A percentile compares a stretch with the other conserved stretches of the same genome.
phyloP scores from a whole-genome alignment of 2,113 vertebrate genomes.

The Microtus richardsoni region DNA sequence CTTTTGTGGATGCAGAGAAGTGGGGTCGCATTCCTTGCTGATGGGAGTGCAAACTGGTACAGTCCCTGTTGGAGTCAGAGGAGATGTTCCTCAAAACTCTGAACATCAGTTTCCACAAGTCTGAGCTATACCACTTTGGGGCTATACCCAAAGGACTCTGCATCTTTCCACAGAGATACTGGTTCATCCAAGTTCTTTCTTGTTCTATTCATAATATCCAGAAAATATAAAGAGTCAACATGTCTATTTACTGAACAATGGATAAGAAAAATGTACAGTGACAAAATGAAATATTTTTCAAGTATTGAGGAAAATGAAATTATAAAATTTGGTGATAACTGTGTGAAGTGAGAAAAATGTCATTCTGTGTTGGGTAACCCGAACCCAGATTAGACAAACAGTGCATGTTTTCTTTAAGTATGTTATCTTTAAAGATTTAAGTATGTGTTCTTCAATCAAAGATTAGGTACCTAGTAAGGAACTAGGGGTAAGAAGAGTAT shows the following conservation, averaged over 20 bases:
- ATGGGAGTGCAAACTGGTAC: background rate
- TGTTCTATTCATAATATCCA: background rate
- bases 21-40: background rate
- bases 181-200: background rate
- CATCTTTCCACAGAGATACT: background rate
- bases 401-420: background rate
- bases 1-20: background rate
- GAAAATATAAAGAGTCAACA: background rate
- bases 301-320: background rate
- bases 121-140: background rate
- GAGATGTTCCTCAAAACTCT: background rate
- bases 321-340: background rate
- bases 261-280: background rate
- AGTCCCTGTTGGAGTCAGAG: background rate
- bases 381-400: background rate
- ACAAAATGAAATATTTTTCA: background rate
- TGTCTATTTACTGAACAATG: background rate
- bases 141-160: background rate
- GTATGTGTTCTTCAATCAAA: background rate
- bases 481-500: background rate
- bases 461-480: background rate
- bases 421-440: background rate
- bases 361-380: background rate
- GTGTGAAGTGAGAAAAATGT: background rate
- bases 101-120: background rate